A percentile compares a stretch with the other conserved stretches of the same genome.
These are phyloP conservation scores for Gila robusta DNA, from an alignment of 2,797 vertebrate species.

Conservation along the genomic window DNA sequence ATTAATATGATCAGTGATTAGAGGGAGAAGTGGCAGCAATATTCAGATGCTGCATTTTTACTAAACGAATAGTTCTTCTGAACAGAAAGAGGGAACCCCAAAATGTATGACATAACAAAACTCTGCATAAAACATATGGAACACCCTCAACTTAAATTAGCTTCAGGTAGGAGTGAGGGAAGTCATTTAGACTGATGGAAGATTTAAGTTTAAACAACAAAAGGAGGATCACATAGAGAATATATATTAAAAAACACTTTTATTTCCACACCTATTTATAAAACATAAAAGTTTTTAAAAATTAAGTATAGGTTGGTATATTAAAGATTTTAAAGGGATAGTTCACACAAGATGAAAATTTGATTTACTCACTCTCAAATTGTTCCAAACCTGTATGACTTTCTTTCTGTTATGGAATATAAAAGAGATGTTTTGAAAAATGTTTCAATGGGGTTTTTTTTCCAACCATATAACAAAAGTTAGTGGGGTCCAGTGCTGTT, in stretches of 20 bases:
- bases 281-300: neutral
- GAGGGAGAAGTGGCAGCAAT: constrained; percentile 47
- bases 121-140: neutral
- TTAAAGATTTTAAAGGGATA: neutral
- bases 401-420: neutral
- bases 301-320: neutral
- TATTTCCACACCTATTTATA: neutral
- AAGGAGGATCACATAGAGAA: neutral
- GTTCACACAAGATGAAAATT: neutral
- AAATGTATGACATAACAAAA: neutral
- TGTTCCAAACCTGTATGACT: neutral
- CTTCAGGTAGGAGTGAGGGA: neutral
- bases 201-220: neutral
- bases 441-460: neutral
- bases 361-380: neutral
- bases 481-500: neutral
- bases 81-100: neutral
- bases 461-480: neutral
- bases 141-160: neutral
- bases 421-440: neutral
- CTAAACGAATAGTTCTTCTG: neutral
- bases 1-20: constrained; percentile 27
- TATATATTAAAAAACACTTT: neutral
- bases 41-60: constrained; percentile 19
- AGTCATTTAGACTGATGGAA: neutral